These are phyloP conservation scores for Boloria euphrosyne DNA, from an alignment of 2,888 invertebrate genomes.

Conservation along the genomic window DNA sequence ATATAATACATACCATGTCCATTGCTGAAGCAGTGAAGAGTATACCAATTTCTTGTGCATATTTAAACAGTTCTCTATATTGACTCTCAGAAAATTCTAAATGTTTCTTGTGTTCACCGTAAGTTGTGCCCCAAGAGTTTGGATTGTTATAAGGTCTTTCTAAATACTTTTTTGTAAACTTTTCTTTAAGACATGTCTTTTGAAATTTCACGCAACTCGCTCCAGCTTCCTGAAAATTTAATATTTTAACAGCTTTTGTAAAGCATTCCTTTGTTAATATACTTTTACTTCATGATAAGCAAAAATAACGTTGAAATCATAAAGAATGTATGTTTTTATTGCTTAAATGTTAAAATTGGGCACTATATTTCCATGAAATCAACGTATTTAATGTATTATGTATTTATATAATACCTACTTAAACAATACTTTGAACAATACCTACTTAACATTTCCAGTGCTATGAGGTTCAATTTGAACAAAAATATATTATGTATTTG, in stretches of 20 bases:
- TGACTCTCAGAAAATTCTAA: constrained; percentile 88
- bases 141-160: constrained; percentile 82
- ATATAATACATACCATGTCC: constrained; percentile 83
- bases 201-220: constrained; percentile 93
- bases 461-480: no score
- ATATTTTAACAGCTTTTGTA: background rate
- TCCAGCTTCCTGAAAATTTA: constrained; percentile 83
- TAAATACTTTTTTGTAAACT: constrained; percentile 87
- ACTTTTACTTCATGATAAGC: constrained; percentile 11
- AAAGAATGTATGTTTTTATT: constrained; percentile 5
- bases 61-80: constrained; percentile 84
- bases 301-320: background rate
- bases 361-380: background rate
- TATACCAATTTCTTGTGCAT: constrained; percentile 84
- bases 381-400: constrained; percentile 4
- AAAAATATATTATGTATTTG: no score
- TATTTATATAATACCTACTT: background rate
- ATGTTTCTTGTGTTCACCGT: constrained; percentile 89
- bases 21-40: constrained; percentile 91
- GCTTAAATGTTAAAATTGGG: constrained; percentile 4
- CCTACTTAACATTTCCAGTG: no score
- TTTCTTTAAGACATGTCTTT: constrained; percentile 87
- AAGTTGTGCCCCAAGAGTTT: constrained; percentile 90
- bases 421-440: no score
- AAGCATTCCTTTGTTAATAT: constrained; percentile 9